Conservation (phyloP, 2,113 vertebrate species). For the Nibea albiflora region DNA sequence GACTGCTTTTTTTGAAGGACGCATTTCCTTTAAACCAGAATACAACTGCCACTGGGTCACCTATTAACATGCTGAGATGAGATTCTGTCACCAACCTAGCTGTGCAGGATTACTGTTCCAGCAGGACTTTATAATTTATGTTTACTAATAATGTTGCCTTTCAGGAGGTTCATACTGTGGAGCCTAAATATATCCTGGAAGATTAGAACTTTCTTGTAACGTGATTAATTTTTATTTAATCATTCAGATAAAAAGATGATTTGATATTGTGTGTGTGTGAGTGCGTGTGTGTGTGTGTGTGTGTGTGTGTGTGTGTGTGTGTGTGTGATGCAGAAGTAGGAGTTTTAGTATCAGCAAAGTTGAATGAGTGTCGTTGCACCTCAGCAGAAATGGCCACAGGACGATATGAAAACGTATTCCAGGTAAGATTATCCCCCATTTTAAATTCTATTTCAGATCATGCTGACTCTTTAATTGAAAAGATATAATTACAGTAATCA, state of each 20-base stretch:
- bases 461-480: neutral
- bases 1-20: constrained; percentile 15
- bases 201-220: neutral
- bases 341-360: constrained; percentile 16
- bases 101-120: neutral
- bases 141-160: neutral
- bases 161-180: neutral
- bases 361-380: constrained; percentile 31
- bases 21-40: constrained; percentile 41
- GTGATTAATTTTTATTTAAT: neutral
- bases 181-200: neutral
- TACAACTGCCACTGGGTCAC: constrained; percentile 22
- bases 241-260: neutral
- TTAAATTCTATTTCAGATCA: constrained; percentile 7
- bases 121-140: neutral
- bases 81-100: constrained; percentile 7
- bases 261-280: neutral
- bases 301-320: neutral
- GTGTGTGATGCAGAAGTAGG: constrained; percentile 21
- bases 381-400: constrained; percentile 16
- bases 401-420: constrained; percentile 29
- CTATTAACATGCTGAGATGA: constrained; percentile 32
- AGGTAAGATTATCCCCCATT: constrained; percentile 52
- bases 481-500: neutral
- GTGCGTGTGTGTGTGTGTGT: neutral